Evolutionary conservation across 2,113 vertebrate species (phyloP).

Genomic region (Coryphaenoides rupestris): DNA sequence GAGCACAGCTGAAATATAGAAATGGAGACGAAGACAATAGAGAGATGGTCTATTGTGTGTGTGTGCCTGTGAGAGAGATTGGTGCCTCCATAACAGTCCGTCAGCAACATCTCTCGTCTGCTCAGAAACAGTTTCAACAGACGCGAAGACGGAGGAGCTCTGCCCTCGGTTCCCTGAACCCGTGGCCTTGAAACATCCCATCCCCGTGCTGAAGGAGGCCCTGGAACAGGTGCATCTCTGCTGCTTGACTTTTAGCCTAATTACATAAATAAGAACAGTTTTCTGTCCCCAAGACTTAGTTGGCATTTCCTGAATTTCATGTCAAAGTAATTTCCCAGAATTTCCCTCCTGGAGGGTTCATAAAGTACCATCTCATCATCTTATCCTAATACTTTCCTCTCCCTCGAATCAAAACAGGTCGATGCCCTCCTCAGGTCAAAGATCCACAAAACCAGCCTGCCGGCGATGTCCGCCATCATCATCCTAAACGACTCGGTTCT

Average conservation of each 20-base stretch:
- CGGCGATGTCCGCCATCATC: conserved; percentile 81
- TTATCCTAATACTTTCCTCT: background rate
- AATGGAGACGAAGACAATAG: no score
- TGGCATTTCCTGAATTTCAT: background rate
- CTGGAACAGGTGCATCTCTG: conserved; percentile 78
- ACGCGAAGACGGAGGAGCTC: conserved; percentile 64
- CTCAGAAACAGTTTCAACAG: conserved; percentile 21
- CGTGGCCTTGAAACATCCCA: conserved; percentile 80
- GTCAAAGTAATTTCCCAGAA: no score
- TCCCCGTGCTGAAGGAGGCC: conserved; percentile 80
- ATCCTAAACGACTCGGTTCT: conserved; percentile 88
- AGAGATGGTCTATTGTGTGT: no score
- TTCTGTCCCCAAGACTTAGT: background rate
- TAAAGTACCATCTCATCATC: background rate
- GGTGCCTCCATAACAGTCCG: background rate
- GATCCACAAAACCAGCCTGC: conserved; percentile 69
- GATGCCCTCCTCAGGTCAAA: conserved; percentile 75
- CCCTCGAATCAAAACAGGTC: conserved; percentile 63
- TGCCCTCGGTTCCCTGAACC: conserved; percentile 86
- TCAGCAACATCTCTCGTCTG: background rate
- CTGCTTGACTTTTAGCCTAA: background rate
- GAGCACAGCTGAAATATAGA: no score
- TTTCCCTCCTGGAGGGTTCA: background rate
- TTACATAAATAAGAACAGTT: background rate
- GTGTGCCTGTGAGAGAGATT: background rate